These are phyloP conservation scores for Agrenia bidenticulata DNA, from an alignment of 2,888 invertebrate species.

Conservation along the genomic window DNA sequence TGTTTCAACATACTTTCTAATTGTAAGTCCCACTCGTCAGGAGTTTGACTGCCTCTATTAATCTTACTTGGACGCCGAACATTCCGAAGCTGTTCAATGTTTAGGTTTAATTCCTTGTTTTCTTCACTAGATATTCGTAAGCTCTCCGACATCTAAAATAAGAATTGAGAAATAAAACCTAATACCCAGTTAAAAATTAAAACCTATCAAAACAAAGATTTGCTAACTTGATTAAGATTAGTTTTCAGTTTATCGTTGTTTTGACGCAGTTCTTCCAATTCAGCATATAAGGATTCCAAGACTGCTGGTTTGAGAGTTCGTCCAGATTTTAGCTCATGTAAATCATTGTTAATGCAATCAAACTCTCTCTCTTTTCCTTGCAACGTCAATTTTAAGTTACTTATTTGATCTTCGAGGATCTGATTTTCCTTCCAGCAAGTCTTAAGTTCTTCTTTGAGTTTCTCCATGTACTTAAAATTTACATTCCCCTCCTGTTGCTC, in stretches of 20 bases:
- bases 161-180: too few relatives aligned
- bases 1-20: too few relatives aligned
- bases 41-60: neutral
- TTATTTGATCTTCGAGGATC: neutral
- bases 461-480: neutral
- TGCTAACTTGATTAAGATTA: too few relatives aligned
- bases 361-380: neutral
- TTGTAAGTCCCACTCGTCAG: neutral
- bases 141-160: too few relatives aligned
- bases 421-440: neutral
- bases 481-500: neutral
- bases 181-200: too few relatives aligned
- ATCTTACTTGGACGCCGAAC: neutral
- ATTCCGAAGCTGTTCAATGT: neutral
- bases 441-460: slow-evolving; percentile 4
- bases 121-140: too few relatives aligned
- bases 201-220: too few relatives aligned
- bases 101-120: neutral
- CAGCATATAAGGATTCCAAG: too few relatives aligned
- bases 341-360: neutral
- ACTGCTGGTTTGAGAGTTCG: too few relatives aligned
- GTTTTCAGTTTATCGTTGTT: too few relatives aligned
- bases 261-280: too few relatives aligned
- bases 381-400: neutral
- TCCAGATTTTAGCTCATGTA: neutral